Percentiles rank a stretch among this genome's conserved stretches.
Evolutionary conservation across 2,113 vertebrate genomes (phyloP).

Genomic region (Apodemus sylvaticus): DNA sequence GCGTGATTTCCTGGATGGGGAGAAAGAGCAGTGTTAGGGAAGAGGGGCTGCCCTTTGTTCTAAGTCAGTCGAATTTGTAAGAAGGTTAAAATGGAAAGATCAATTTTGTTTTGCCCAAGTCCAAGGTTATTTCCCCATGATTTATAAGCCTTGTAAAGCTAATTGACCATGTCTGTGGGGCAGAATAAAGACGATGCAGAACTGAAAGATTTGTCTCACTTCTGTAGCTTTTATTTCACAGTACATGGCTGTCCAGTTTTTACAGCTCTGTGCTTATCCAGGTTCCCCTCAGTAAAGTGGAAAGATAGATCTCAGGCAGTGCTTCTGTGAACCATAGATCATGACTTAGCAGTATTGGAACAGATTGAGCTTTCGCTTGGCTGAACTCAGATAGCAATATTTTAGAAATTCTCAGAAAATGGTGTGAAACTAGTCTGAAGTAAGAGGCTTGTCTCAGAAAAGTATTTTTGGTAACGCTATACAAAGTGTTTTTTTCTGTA

Average conservation of each 20-base stretch:
- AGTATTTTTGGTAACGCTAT: neutral
- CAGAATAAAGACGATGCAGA: neutral
- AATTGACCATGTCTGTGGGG: neutral
- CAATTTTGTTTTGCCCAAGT: neutral
- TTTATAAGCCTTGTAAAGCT: neutral
- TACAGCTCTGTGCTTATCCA: neutral
- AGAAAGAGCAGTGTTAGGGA: too few relatives aligned
- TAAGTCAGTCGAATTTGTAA: neutral
- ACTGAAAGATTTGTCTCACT: neutral
- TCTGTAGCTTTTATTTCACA: neutral
- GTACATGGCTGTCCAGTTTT: neutral
- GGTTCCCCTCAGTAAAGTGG: neutral
- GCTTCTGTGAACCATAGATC: neutral
- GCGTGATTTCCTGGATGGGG: neutral
- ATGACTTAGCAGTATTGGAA: constrained; percentile 48
- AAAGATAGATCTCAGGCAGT: neutral
- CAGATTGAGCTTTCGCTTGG: neutral
- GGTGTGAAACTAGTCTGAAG: constrained; percentile 2
- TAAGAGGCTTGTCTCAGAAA: constrained; percentile 18
- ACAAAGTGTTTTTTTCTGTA: neutral
- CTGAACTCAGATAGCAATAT: neutral
- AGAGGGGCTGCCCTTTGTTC: neutral
- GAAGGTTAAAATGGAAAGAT: neutral
- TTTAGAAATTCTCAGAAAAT: constrained; percentile 41
- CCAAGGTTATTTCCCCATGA: neutral